Conservation (phyloP, 2,113 vertebrate species). For the Scytalopus superciliaris region DNA sequence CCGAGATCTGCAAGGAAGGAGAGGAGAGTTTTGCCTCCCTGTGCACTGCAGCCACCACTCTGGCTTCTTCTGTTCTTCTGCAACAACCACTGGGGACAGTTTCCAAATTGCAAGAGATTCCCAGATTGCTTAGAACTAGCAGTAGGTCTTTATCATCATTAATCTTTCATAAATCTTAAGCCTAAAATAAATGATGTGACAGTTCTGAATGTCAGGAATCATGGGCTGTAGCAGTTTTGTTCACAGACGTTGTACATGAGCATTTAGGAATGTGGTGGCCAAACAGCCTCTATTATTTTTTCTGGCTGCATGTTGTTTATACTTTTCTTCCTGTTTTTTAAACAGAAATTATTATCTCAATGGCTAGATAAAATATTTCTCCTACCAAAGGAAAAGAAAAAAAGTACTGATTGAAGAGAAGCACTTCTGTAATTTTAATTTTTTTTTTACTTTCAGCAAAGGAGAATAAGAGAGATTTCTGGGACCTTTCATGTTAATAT, state of each 20-base stretch:
- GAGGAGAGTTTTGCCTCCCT: neutral
- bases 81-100: neutral
- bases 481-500: neutral
- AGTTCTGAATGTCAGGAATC: conserved; percentile 2
- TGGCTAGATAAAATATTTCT: conserved; percentile 46
- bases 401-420: neutral
- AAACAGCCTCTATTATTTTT: conserved; percentile 29
- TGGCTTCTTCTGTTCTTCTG: neutral
- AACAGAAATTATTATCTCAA: conserved; percentile 46
- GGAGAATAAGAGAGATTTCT: neutral
- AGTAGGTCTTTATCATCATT: neutral
- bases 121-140: neutral
- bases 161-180: conserved; percentile 14
- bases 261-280: neutral
- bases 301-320: conserved; percentile 32
- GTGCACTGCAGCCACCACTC: neutral
- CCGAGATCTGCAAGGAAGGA: neutral
- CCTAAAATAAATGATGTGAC: conserved; percentile 6
- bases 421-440: neutral
- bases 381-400: neutral
- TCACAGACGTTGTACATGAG: neutral
- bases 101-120: neutral
- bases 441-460: neutral
- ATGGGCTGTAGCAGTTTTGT: neutral
- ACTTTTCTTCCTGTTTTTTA: conserved; percentile 65